Evolutionary conservation across 1,140 invertebrate species (phyloP).

Genomic region (Cydia fagiglandana): DNA sequence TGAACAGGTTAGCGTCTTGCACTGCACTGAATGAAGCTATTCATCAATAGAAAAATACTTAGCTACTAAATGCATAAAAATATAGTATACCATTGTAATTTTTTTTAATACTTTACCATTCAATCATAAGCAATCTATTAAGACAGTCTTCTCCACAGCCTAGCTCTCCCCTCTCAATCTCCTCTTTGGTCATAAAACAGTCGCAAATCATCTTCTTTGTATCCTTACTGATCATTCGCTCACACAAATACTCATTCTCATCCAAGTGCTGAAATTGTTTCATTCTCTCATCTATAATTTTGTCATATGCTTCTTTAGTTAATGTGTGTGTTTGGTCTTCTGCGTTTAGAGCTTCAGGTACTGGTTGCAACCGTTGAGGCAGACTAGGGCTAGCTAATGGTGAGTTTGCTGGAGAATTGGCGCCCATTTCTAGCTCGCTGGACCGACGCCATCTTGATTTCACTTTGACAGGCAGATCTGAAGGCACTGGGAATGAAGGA

Average conservation of each 20-base stretch:
- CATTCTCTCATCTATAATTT: slow-evolving; percentile 85
- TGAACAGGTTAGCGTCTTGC: too few relatives aligned
- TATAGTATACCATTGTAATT: slow-evolving; percentile 35
- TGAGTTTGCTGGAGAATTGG: slow-evolving; percentile 68
- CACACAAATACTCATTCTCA: slow-evolving; percentile 92
- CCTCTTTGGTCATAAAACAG: slow-evolving; percentile 94
- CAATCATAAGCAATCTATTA: slow-evolving; percentile 98
- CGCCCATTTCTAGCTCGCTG: slow-evolving; percentile 89
- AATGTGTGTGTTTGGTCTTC: slow-evolving; percentile 52
- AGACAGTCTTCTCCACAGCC: slow-evolving; percentile 98
- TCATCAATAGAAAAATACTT: too few relatives aligned
- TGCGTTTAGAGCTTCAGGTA: slow-evolving; percentile 52
- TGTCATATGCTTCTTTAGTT: slow-evolving; percentile 71
- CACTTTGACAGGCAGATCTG: slow-evolving; percentile 88
- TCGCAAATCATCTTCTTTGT: slow-evolving; percentile 97
- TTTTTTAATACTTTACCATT: slow-evolving; percentile 86
- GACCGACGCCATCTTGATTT: slow-evolving; percentile 91
- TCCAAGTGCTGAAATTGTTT: slow-evolving; percentile 89
- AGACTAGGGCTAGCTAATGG: slow-evolving; percentile 67
- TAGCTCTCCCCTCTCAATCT: slow-evolving; percentile 88
- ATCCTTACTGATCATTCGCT: slow-evolving; percentile 90
- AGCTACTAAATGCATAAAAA: background rate
- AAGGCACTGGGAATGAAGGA: slow-evolving; percentile 71
- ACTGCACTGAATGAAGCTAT: too few relatives aligned
- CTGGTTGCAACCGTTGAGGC: slow-evolving; percentile 52